Evolutionary conservation across 1,140 invertebrate genomes (phyloP), one percentile per base, ranked within the genome.

Genomic region (Heliconius himera): DNA sequence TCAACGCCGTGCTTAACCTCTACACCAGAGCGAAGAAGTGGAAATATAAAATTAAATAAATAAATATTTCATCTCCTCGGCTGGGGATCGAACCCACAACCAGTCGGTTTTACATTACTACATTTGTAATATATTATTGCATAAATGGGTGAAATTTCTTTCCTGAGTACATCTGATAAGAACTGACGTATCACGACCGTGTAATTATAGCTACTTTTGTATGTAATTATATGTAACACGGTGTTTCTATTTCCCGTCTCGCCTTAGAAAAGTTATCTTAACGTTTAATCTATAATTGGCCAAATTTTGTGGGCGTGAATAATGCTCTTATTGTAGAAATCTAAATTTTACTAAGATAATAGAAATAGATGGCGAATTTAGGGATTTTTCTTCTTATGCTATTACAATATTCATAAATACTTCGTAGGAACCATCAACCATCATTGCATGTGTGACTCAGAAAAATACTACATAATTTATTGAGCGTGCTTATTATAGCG

Each of bases 191-290:
- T 60, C 60, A 66, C 60, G 60, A 66, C 60, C 26, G 26, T 66
- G 60, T 66, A 66, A 66, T 66, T 66, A 66, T 66, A 66, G 60
- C 16, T 66, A 66, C 22, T 66, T 66, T 66, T 29, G 60, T 66
- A 66, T 66, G 60, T 66, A 66, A 29, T 66, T 29, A 66, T 66
- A 29, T 66, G 22, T 66, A 29, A 29, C 0, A 26, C 22, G 26
- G 26, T 66, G 3, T 29, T 29, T 66, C 11, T 29, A 66, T 11
- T 66, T 66, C 60, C 60, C 22, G 60, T 66, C 26, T 66, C 26
- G 60, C 22, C 26, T 66, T 66, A 66, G 60, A 66, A 66, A 66
- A 66, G 1, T 66, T 66, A 66, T 66, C 60, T 66, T 26, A 29
- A 66, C 13, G 60, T 66, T 66, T 29, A 66, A 66, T 66, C 60